Evolutionary conservation across 92 coral and sea anemone genomes (phyloP), one percentile per base, ranked within the genome.

Genomic region (Bergia puertoricense): DNA sequence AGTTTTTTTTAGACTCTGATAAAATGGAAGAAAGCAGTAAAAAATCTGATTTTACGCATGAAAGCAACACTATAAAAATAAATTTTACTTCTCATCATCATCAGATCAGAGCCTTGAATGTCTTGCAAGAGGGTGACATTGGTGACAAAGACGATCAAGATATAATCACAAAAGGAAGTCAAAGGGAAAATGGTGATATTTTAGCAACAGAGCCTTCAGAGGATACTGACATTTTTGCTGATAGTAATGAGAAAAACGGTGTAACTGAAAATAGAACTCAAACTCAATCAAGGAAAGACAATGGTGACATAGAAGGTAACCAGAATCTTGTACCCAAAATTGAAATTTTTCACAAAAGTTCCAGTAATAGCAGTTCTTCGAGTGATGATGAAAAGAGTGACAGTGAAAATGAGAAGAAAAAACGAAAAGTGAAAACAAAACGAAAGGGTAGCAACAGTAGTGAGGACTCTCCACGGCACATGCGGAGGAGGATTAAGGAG

Each of bases 401-500:
- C 77, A 88, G 89, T 87, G 62, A 86, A n/a, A 76, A 56, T 20
- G 78, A 86, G 81, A 78, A 86, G 44, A 76, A 86, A 76, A 86
- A 78, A 57, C 65, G 43, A 22, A 86, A 76, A 86, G 22, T 50
- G 57, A 85, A 82, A 91, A 89, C 86, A 82, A 83, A 89, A 76
- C 86, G 86, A 89, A 81, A 89, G 85, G 54, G 62, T 48, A 66
- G 42, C 79, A 71, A 41, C 83, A 45, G 83, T 80, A n/a, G 81
- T 13, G 30, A 74, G 37, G 89, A 91, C 4, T 69, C 89, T 43
- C 76, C 86, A 1, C 67, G 82, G 79, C 88, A 66, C 79, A 80
- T 86, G 71, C 88, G 90, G 71, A 65, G 79, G 73, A 82, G 71
- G 84, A 76, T 86, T 5, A 91, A 80, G 22, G 86, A 88, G 76